phyloP scores from a whole-genome alignment of 2,888 invertebrate species.

The Troides oblongomaculatus region DNA sequence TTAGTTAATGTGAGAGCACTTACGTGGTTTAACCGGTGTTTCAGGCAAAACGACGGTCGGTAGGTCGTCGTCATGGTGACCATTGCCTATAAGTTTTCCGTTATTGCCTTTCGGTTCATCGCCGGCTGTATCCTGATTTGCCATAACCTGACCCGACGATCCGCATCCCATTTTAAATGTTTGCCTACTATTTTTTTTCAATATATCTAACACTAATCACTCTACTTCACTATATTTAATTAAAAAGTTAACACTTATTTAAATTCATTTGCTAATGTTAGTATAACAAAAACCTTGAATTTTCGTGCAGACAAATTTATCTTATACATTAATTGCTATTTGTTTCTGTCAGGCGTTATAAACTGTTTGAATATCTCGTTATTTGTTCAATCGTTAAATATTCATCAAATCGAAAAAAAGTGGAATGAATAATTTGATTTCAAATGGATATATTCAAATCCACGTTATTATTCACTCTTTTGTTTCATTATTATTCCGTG shows the following conservation, averaged over 20 bases:
- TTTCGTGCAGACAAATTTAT: not conserved
- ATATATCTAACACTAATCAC: too few relatives aligned
- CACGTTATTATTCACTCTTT: too few relatives aligned
- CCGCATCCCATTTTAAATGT: conserved; percentile 70
- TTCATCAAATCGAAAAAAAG: too few relatives aligned
- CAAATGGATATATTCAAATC: too few relatives aligned
- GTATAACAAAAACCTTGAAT: too few relatives aligned
- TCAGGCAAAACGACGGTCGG: conserved; percentile 71
- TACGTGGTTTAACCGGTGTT: conserved; percentile 68
- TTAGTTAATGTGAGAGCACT: conserved; percentile 29
- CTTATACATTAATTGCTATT: not conserved
- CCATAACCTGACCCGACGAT: conserved; percentile 63
- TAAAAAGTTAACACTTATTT: too few relatives aligned
- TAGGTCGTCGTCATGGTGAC: conserved; percentile 49
- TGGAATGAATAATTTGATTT: too few relatives aligned
- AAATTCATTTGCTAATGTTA: too few relatives aligned
- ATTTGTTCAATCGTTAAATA: too few relatives aligned
- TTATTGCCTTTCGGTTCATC: conserved; percentile 42
- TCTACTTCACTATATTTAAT: too few relatives aligned
- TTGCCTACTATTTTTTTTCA: not conserved
- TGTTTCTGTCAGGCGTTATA: not conserved
- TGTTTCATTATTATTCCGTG: too few relatives aligned
- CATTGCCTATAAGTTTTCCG: conserved; percentile 42
- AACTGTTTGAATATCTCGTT: too few relatives aligned
- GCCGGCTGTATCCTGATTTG: conserved; percentile 39